Conservation (phyloP, 2,797 vertebrate species). For the Erethizon dorsatum region DNA sequence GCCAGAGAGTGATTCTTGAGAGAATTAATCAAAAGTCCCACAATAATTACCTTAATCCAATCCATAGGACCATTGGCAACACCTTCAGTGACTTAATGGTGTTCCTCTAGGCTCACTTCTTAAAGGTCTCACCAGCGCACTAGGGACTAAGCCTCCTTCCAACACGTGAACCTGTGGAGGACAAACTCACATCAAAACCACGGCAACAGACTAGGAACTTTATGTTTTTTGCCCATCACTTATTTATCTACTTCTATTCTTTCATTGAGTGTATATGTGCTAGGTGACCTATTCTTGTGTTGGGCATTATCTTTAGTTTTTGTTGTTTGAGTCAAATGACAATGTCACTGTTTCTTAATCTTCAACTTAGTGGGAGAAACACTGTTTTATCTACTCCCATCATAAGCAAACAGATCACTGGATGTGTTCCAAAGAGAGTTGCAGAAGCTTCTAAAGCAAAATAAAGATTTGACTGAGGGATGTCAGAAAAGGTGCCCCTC, state of each 20-base stretch:
- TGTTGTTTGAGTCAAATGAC: neutral
- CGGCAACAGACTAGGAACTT: neutral
- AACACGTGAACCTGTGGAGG: too few species aligned
- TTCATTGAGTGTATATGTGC: neutral
- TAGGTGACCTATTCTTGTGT: neutral
- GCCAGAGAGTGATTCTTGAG: neutral
- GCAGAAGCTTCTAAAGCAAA: neutral
- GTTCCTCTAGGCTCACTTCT: rapidly evolving
- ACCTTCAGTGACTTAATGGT: neutral
- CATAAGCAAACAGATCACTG: neutral
- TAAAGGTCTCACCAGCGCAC: neutral
- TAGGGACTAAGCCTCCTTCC: neutral
- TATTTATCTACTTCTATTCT: neutral
- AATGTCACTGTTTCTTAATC: neutral
- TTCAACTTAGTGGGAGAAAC: neutral
- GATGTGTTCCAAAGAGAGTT: neutral
- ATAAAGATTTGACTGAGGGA: neutral
- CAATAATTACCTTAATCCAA: too few species aligned
- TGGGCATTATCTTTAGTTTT: neutral
- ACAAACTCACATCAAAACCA: neutral
- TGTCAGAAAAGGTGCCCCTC: neutral
- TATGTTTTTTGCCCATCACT: neutral
- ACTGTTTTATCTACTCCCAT: neutral
- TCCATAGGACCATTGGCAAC: neutral
- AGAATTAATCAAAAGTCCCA: neutral